Base-by-base conservation (phyloP, 1,140 invertebrate genomes). In the Drosophila novamexicana region DNA sequence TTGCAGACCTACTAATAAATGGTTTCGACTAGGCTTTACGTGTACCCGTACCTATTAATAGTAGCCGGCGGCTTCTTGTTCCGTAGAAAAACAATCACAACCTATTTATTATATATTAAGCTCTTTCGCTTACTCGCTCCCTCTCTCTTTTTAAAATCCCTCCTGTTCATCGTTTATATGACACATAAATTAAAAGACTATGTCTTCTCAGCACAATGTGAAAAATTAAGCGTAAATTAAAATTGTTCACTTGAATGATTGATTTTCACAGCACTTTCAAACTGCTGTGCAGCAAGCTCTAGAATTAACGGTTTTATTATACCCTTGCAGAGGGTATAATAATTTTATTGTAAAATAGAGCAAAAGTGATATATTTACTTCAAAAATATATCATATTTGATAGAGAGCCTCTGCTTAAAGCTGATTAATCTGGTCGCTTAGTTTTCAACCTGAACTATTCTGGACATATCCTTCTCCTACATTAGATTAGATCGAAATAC, bases 161-260 rank as follows among this genome's bases (percentile, higher is more conserved):
- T 7, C 6, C 2, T 32, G 6, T 29, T 7, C 4, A 0, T 14
- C 7, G n/a, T 7, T 44, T 6, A 7, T 32, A n/a, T 45, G 7
- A 14, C 14, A 57, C 3, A 37, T 10, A 14, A 14, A 57, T n/a
- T 8, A 7, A 44, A n/a, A 9, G 18, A 42, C 9, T 6, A 10
- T 1, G n/a, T 45, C 29, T 14, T 45, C 7, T n/a, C 39, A 29
- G 8, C 4, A 47, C 57, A 47, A 59, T 36, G 40, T 5, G 42
- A 1, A 16, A 59, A 59, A 45, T 18, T 52, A 22, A 29, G 7
- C 45, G 36, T 29, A 56, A 71, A 66, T 72, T 52, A 67, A 52
- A 56, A 72, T 72, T 66, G 32, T 52, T 18, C 53, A 67, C 32
- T 66, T 45, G 39, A 58, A 34, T 59, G 40, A 72, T 66, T 34